A percentile compares a stretch with the other conserved stretches of the same genome.
Conservation (phyloP, 2,797 vertebrate genomes). For the Neosalanx taihuensis region DNA sequence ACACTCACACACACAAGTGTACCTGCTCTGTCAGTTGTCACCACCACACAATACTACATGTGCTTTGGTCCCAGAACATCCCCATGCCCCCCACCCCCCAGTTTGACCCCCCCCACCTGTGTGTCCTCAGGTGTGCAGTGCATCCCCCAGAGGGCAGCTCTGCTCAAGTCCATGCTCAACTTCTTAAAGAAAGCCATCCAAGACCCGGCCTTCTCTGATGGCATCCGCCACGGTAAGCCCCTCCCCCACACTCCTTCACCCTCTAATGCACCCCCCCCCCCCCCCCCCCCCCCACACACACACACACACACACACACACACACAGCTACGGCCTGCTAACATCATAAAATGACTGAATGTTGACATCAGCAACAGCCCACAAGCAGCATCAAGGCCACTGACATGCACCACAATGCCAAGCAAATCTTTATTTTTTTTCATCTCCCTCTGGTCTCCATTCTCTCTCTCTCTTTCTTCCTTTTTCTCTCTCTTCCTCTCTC, state of each 20-base stretch:
- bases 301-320: too few relatives aligned
- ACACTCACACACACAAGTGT: background rate
- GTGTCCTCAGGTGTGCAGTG: slow-evolving; percentile 85
- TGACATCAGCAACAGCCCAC: background rate
- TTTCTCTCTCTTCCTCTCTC: too few relatives aligned
- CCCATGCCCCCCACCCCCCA: background rate
- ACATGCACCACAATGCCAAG: background rate
- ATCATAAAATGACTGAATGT: background rate
- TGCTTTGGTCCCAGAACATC: background rate
- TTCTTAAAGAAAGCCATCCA: slow-evolving; percentile 99
- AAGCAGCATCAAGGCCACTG: too few relatives aligned
- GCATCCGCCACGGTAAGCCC: slow-evolving; percentile 89
- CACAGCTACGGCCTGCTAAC: background rate
- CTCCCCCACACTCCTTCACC: too few relatives aligned
- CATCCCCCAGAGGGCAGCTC: slow-evolving; percentile 94
- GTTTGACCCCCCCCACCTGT: too few relatives aligned
- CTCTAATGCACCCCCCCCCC: too few relatives aligned
- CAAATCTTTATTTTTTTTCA: background rate
- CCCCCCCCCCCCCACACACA: background rate
- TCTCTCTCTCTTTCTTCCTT: too few relatives aligned
- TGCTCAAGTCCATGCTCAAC: slow-evolving; percentile 97
- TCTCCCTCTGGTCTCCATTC: too few relatives aligned
- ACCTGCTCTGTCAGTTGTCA: background rate
- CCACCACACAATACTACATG: background rate
- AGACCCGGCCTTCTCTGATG: slow-evolving; percentile 95